Evolutionary conservation across 2,113 vertebrate genomes (phyloP).

Genomic region (Tragulus kanchil): DNA sequence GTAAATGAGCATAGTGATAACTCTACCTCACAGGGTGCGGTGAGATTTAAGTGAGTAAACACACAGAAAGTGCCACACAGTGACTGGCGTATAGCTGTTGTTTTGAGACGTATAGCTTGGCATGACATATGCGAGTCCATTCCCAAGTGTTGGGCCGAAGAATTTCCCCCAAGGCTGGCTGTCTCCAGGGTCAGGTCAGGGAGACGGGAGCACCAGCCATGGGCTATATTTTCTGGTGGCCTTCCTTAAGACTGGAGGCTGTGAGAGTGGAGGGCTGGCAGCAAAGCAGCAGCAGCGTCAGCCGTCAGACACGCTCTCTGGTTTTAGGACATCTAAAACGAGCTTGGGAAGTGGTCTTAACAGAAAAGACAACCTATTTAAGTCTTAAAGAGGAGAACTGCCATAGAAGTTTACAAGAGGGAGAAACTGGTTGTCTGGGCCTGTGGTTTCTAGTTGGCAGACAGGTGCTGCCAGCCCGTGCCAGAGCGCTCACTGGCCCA

Average conservation of each 20-base stretch:
- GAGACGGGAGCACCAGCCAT: background rate
- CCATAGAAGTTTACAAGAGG: background rate
- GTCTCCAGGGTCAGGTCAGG: background rate
- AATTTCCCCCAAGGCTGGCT: background rate
- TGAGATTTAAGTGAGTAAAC: background rate
- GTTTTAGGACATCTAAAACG: background rate
- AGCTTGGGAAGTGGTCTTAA: background rate
- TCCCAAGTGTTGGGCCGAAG: too few relatives aligned
- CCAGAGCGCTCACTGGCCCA: background rate
- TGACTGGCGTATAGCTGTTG: background rate
- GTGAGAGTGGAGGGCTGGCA: background rate
- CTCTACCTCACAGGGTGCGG: background rate
- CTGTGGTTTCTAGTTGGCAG: background rate
- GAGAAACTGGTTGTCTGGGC: background rate
- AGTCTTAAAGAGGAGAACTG: background rate
- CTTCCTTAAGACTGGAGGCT: background rate
- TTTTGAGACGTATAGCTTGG: background rate
- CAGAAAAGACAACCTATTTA: background rate
- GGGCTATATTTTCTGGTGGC: background rate
- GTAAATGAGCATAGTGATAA: too few relatives aligned
- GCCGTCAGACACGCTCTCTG: background rate
- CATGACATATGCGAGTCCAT: background rate
- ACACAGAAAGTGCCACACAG: fast-evolving
- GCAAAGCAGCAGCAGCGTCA: background rate
- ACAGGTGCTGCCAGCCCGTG: background rate